Evolutionary conservation across 2,797 vertebrate species (phyloP), one percentile per base, ranked within the genome.

Genomic region (Glyptemys insculpta): DNA sequence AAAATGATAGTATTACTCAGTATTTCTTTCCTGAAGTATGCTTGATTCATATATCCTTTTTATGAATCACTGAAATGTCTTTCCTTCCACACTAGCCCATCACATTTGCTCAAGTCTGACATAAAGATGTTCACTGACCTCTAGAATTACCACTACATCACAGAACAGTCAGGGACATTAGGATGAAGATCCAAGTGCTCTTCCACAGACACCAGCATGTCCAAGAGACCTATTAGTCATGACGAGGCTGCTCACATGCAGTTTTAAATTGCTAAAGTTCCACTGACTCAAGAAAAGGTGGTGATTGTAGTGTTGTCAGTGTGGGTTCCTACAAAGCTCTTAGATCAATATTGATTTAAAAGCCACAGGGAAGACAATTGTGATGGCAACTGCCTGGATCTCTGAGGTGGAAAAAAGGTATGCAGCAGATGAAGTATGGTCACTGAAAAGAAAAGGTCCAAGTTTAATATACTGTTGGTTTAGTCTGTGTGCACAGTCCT

Each of bases 271-370:
- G 0, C 4, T 92, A 72, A 52, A 83, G 6, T 80, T 92, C 8
- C 54, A 78, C 31, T 53, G 87, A 3, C 27, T 83, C 18, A 44
- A 53, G 44, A 82, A 83, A 95, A 91, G 31, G 34, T 12, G 41
- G 9, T 47, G 82, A 89, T 81, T 94, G 54, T 78, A 56, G n/a
- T 49, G 25, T 81, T 91, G 76, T 88, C 76, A 62, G 21, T 44
- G 56, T 54, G 18, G 44, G 16, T 81, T 92, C 47, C 57, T 52
- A 59, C n/a, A 93, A 93, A 87, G 7, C 2, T 86, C 2, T 80
- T 34, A 88, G 74, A 81, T 85, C 91, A 94, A 92, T 95, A 94
- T 31, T 93, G 85, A 86, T 91, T 94, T 87, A 47, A 94, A 96
- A 96, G 62, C 2, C 37, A 76, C 12, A 53, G 31, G 54, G 29